Conservation (phyloP, 2,113 vertebrate genomes). For the Otolemur garnettii region DNA sequence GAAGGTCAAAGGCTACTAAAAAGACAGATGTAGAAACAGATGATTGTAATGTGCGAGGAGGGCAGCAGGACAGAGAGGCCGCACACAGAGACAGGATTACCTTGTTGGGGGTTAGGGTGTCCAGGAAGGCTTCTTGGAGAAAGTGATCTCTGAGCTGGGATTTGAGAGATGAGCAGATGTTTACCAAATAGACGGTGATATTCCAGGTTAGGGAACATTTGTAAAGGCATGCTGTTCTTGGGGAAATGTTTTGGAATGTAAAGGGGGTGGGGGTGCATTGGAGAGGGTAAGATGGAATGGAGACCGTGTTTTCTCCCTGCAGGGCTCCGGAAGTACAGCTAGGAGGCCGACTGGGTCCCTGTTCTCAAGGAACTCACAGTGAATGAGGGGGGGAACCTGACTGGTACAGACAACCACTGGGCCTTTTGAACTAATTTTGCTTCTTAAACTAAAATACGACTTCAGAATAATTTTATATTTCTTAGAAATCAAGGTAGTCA, state of each 20-base stretch:
- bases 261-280: not conserved
- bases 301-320: fast-evolving
- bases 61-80: not conserved
- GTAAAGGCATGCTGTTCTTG: not conserved
- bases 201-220: not conserved
- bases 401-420: no score
- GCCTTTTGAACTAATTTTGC: not conserved
- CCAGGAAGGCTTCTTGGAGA: not conserved
- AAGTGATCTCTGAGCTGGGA: not conserved
- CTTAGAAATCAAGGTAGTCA: slow-evolving; percentile 14
- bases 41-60: not conserved
- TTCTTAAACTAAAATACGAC: slow-evolving; percentile 41
- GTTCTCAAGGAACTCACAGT: not conserved
- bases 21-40: not conserved
- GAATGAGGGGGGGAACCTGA: not conserved
- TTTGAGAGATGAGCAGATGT: not conserved
- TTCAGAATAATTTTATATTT: not conserved
- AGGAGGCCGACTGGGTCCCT: not conserved
- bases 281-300: no score
- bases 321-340: not conserved
- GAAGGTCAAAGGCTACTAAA: not conserved
- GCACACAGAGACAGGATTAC: not conserved
- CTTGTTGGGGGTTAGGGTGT: not conserved
- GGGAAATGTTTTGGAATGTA: not conserved
- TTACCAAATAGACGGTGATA: not conserved